Evolutionary conservation across 2,113 vertebrate genomes (phyloP).

Genomic region (Neofelis nebulosa): DNA sequence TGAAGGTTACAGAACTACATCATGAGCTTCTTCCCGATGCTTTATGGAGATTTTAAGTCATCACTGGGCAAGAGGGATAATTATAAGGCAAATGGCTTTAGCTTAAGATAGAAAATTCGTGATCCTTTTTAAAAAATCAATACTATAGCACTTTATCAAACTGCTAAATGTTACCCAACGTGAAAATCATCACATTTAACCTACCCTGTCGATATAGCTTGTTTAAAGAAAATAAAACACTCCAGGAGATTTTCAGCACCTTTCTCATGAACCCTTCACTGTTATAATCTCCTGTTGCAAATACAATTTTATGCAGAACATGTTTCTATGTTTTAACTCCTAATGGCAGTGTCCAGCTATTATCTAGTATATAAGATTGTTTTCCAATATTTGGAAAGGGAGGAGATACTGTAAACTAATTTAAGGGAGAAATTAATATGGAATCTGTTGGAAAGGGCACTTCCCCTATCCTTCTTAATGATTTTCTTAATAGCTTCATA

Average conservation of each 20-base stretch:
- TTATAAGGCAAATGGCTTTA: neutral
- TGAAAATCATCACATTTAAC: neutral
- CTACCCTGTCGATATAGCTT: neutral
- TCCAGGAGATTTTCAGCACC: neutral
- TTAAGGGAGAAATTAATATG: neutral
- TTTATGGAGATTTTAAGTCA: neutral
- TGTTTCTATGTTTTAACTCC: neutral
- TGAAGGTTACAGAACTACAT: neutral
- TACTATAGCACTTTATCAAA: neutral
- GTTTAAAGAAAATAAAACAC: conserved; percentile 14
- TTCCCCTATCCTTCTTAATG: neutral
- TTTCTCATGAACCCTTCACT: neutral
- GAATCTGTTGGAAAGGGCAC: neutral
- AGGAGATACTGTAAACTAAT: neutral
- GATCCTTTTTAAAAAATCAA: neutral
- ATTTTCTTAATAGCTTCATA: neutral
- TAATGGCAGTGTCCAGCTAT: neutral
- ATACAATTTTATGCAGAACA: neutral
- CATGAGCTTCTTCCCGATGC: neutral
- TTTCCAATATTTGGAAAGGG: neutral
- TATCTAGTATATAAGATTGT: neutral
- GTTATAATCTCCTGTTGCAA: neutral
- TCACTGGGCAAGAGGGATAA: neutral
- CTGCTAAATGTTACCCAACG: neutral
- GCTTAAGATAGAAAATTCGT: neutral